Conservation (phyloP, 2,888 invertebrate species). For the Perizoma flavofasciatum region DNA sequence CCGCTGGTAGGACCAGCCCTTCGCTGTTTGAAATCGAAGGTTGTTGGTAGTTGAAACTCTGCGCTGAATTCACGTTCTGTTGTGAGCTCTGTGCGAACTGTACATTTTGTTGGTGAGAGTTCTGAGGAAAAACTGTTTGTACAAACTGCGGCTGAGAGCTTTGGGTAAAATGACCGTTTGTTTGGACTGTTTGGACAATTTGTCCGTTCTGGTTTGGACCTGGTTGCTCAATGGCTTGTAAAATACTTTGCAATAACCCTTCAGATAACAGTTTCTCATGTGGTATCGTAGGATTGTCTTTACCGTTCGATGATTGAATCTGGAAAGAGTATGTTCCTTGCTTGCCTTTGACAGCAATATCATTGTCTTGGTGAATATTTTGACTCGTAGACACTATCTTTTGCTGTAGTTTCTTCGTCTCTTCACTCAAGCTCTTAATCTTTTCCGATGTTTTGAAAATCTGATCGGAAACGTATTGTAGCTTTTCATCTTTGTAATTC, state of each 20-base stretch:
- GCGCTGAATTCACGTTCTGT: slow-evolving; percentile 17
- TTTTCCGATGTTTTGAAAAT: slow-evolving; percentile 73
- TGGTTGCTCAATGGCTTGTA: slow-evolving; percentile 92
- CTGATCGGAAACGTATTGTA: slow-evolving; percentile 66
- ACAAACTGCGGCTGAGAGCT: slow-evolving; percentile 10
- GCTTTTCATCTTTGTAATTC: slow-evolving; percentile 55
- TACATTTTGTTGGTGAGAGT: slow-evolving; percentile 8
- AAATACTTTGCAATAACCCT: slow-evolving; percentile 90
- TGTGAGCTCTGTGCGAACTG: slow-evolving; percentile 17
- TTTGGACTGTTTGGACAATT: slow-evolving; percentile 22
- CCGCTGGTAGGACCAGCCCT: slow-evolving; percentile 69
- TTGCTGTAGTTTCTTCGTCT: slow-evolving; percentile 70
- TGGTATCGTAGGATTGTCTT: slow-evolving; percentile 77
- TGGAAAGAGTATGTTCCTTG: slow-evolving; percentile 89
- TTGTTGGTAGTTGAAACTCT: slow-evolving; percentile 33
- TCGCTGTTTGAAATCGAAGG: slow-evolving; percentile 41
- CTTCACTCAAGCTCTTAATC: slow-evolving; percentile 68
- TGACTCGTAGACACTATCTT: slow-evolving; percentile 64
- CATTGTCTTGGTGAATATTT: slow-evolving; percentile 43
- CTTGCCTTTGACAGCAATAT: slow-evolving; percentile 59
- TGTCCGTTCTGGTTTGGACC: slow-evolving; percentile 28
- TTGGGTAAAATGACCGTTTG: slow-evolving; percentile 23
- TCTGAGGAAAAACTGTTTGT: no score
- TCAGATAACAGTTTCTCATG: slow-evolving; percentile 92
- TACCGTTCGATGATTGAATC: slow-evolving; percentile 87